Evolutionary conservation across 1,140 invertebrate species (phyloP).

Genomic region (Gryllus bimaculatus): DNA sequence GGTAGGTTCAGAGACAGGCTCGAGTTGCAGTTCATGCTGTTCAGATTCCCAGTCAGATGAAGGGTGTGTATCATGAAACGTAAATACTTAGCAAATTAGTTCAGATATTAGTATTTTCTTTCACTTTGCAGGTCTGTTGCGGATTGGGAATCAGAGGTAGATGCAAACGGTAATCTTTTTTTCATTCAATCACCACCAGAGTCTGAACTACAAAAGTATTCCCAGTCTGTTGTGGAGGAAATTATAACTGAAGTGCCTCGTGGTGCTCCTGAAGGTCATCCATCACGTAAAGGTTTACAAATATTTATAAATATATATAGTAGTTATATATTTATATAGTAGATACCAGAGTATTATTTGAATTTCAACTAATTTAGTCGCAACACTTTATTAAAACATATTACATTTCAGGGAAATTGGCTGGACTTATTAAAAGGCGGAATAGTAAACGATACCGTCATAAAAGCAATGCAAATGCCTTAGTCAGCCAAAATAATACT

Average conservation of each 20-base stretch:
- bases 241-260: not conserved
- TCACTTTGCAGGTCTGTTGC: constrained; percentile 41
- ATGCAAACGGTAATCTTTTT: constrained; percentile 45
- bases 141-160: constrained; percentile 51
- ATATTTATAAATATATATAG: no score
- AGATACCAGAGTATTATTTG: no score
- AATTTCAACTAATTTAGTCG: no score
- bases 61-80: not conserved
- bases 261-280: not conserved
- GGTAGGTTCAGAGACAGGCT: constrained; percentile 18
- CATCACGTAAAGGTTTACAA: not conserved
- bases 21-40: constrained; percentile 21
- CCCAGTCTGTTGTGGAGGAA: not conserved
- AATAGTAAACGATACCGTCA: not conserved
- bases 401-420: constrained; percentile 8
- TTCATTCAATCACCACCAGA: constrained; percentile 42
- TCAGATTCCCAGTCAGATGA: constrained; percentile 12
- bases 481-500: no score
- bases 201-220: not conserved
- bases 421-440: not conserved
- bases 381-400: not conserved
- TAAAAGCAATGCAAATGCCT: not conserved
- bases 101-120: constrained; percentile 7
- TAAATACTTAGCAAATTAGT: not conserved
- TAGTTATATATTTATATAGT: no score